These are phyloP conservation scores for Apostichopus parvimensis DNA, from an alignment of 35 echinoderm and acorn worm genomes.

Conservation along the genomic window DNA sequence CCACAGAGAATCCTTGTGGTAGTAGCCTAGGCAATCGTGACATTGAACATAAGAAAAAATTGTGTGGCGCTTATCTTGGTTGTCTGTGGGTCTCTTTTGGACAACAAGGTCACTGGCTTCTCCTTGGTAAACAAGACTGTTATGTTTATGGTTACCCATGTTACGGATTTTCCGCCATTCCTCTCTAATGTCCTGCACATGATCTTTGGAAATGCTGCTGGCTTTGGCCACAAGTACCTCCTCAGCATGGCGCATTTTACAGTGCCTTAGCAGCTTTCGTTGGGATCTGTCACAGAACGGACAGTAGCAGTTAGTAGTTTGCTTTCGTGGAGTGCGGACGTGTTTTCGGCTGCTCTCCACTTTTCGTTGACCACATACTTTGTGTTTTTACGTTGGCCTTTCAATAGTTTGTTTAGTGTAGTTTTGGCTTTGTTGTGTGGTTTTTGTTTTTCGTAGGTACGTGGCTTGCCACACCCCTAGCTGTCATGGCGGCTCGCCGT, in stretches of 20 bases:
- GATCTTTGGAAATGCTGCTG: neutral
- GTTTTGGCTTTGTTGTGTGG: too few species aligned
- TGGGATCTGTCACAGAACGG: neutral
- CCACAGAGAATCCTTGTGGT: constrained; percentile 14
- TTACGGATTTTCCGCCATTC: constrained; percentile 2
- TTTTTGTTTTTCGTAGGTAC: too few species aligned
- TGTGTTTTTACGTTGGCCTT: too few species aligned
- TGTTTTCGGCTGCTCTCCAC: too few species aligned
- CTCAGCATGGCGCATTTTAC: constrained; percentile 14
- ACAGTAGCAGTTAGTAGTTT: neutral
- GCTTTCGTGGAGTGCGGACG: too few species aligned
- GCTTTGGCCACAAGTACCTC: constrained; percentile 9
- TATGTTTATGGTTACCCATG: constrained; percentile 30
- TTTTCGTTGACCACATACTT: too few species aligned
- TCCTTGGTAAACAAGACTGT: neutral
- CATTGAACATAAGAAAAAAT: constrained; percentile 20
- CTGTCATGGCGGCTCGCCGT: too few species aligned
- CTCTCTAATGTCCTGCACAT: neutral
- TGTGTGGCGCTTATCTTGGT: neutral
- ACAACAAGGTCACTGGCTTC: neutral
- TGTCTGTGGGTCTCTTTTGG: neutral
- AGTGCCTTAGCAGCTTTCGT: constrained; percentile 7
- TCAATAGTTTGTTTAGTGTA: too few species aligned
- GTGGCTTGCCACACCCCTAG: too few species aligned
- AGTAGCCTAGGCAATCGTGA: constrained; percentile 10